These are phyloP conservation scores for Silurus meridionalis DNA, from an alignment of 2,113 vertebrate genomes.

Conservation along the genomic window DNA sequence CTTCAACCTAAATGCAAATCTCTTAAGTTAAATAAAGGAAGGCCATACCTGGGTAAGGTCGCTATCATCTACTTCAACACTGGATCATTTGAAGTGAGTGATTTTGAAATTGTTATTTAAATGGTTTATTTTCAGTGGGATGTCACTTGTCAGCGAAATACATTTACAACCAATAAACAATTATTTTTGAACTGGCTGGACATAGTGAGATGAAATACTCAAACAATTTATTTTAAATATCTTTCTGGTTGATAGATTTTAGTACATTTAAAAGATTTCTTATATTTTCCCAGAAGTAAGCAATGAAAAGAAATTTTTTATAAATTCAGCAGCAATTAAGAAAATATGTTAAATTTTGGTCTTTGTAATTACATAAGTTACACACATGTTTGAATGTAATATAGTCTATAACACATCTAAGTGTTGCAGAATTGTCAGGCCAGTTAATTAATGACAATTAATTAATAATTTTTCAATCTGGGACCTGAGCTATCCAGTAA, in stretches of 20 bases:
- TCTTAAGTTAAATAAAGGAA: not conserved
- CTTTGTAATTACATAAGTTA: not conserved
- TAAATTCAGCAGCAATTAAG: not conserved
- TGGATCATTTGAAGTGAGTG: not conserved
- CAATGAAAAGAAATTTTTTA: not conserved
- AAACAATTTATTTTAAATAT: not conserved
- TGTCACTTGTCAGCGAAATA: not conserved
- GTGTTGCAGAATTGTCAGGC: constrained; percentile 58
- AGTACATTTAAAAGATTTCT: no score
- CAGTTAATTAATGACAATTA: constrained; percentile 65
- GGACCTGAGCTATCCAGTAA: constrained; percentile 66
- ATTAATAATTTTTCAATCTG: constrained; percentile 66
- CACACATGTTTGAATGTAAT: constrained; percentile 32
- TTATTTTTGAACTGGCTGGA: not conserved
- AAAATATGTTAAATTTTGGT: not conserved
- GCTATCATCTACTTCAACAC: not conserved
- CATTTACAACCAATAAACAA: not conserved
- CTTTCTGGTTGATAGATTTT: no score
- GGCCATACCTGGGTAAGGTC: not conserved
- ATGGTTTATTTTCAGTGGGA: not conserved
- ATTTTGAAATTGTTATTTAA: not conserved
- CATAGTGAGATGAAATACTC: no score
- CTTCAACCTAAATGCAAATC: no score
- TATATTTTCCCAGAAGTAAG: no score
- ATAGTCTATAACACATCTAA: constrained; percentile 45